Evolutionary conservation across 1,140 invertebrate genomes (phyloP).

Genomic region (Drosophila murphyi): DNA sequence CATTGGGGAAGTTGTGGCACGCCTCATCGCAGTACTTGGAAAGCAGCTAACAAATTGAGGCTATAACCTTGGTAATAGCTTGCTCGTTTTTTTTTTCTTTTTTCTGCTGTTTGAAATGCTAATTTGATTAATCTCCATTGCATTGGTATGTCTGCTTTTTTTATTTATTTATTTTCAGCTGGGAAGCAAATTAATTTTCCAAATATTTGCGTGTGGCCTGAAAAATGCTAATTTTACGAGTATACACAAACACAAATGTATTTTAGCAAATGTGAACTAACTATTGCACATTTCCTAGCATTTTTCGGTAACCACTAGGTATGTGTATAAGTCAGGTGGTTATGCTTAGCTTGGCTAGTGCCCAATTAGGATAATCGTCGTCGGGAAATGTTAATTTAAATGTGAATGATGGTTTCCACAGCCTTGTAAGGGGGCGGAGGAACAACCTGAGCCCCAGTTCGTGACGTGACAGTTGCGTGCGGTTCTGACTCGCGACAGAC

Average conservation of each 20-base stretch:
- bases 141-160: conserved; percentile 36
- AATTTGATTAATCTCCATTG: conserved; percentile 80
- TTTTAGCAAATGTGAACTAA: conserved; percentile 40
- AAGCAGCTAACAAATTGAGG: conserved; percentile 68
- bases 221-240: conserved; percentile 49
- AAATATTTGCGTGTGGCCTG: conserved; percentile 60
- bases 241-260: neutral
- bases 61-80: conserved; percentile 65
- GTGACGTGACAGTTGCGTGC: conserved; percentile 66
- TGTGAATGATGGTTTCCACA: conserved; percentile 71
- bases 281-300: conserved; percentile 46
- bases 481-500: conserved; percentile 16
- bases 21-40: no score
- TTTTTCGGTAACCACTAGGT: conserved; percentile 16
- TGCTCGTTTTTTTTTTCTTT: conserved; percentile 63
- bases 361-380: conserved; percentile 81
- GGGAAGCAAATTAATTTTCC: conserved; percentile 64
- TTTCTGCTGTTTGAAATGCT: conserved; percentile 65
- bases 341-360: conserved; percentile 47
- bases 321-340: conserved; percentile 19
- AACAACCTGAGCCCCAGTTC: conserved; percentile 27
- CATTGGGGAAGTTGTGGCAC: neutral
- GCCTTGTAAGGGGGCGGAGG: conserved; percentile 5
- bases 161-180: conserved; percentile 32
- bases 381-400: conserved; percentile 84